Evolutionary conservation across 2,888 invertebrate genomes (phyloP), one percentile per base, ranked within the genome.

Genomic region (Drosophila maculinotata): DNA sequence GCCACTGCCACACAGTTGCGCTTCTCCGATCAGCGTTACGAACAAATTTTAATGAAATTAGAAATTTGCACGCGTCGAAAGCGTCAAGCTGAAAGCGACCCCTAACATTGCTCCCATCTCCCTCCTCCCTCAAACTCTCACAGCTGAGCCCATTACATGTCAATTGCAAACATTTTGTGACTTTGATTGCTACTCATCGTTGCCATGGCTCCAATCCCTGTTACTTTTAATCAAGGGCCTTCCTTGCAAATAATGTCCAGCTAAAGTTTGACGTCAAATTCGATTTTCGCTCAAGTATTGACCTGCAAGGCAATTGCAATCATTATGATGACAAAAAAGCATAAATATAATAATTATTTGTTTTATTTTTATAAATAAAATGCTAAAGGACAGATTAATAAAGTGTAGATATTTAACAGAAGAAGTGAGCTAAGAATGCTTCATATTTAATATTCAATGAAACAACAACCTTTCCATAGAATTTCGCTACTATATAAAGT

Each of bases 41-140:
- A 53, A 68, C 79, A 77, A 76, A 79, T 67, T 82, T 76, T 85
- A 87, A 87, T 83, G 87, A 87, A 83, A 87, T 87, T 83, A 87
- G 87, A 83, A 87, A 85, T 76, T 81, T 75, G 72, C 66, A 73
- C 85, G 62, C 76, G 47, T 28, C 45, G 42, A 49, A 51, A 64
- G 48, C 52, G 58, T 39, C 64, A 81, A 73, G 47, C 51, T 60
- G 58, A 48, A 59, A 58, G 25, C 48, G 66, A 56, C 28, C 26
- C 9, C 30, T 8, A 12, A 31, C n/a, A n/a, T n/a, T 15, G 6
- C 20, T 9, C 1, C 25, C 12, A 0, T 14, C 12, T 1, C 9
- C 2, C 30, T 25, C 10, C 15, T 44, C 20, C 20, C 10, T 5
- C 10, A 44, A 28, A 14, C 4, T 10, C 15, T 30, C 23, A 25